Conservation (phyloP, 1,140 invertebrate genomes). For the Drosophila bocqueti region DNA sequence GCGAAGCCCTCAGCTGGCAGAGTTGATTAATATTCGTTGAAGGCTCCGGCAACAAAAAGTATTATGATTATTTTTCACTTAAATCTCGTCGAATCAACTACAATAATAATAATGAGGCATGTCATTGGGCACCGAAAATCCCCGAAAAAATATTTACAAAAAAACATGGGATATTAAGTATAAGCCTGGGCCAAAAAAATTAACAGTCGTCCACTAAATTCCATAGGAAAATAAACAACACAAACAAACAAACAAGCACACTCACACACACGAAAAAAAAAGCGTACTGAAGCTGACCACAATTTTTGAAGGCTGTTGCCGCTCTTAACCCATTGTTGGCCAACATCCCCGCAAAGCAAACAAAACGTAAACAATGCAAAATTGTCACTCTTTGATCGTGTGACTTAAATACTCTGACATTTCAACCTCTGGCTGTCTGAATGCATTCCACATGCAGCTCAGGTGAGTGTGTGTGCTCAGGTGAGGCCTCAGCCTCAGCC, state of each 20-base stretch:
- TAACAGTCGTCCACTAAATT: conserved; percentile 69
- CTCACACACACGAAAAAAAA: neutral
- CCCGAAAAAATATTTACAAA: conserved; percentile 8
- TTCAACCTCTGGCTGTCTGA: conserved; percentile 45
- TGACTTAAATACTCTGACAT: conserved; percentile 63
- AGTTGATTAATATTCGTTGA: conserved; percentile 20
- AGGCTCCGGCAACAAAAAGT: neutral
- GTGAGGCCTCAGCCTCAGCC: neutral
- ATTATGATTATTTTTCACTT: conserved; percentile 31
- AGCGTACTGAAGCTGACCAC: conserved; percentile 20
- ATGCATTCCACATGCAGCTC: conserved; percentile 40
- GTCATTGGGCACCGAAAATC: conserved; percentile 54
- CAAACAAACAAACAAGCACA: neutral
- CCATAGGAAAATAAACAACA: conserved; percentile 56
- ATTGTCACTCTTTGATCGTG: conserved; percentile 45
- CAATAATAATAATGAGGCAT: conserved; percentile 27
- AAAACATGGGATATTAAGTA: conserved; percentile 5
- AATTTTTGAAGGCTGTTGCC: conserved; percentile 60
- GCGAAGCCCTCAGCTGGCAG: neutral
- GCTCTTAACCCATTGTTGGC: conserved; percentile 71
- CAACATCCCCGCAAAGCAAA: conserved; percentile 47
- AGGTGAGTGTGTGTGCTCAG: conserved; percentile 3
- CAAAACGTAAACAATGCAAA: conserved; percentile 46
- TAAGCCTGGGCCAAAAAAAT: conserved; percentile 61
- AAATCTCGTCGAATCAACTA: conserved; percentile 33